A percentile compares a stretch with the other conserved stretches of the same genome.
Conservation (phyloP, 2,888 invertebrate genomes). For the Gymnosoma rotundatum region DNA sequence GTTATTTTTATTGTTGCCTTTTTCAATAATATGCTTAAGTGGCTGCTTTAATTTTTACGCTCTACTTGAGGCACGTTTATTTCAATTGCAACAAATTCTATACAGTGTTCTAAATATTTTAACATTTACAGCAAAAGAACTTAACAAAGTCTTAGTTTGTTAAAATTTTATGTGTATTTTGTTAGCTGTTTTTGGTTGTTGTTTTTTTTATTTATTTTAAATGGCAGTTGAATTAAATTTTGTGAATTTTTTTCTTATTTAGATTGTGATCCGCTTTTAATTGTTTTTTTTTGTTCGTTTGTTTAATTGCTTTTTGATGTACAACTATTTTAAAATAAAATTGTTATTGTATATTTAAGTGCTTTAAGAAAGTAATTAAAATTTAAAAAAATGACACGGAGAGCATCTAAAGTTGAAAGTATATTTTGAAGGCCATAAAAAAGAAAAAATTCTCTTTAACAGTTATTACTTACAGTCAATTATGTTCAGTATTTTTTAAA, state of each 20-base stretch:
- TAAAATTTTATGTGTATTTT: slow-evolving; percentile 10
- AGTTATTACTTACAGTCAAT: no score
- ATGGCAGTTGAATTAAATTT: slow-evolving; percentile 14
- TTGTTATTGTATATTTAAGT: not conserved
- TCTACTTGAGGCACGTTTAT: slow-evolving; percentile 70
- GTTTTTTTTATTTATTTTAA: slow-evolving; percentile 30
- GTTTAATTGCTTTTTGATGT: not conserved
- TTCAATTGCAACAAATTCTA: slow-evolving; percentile 55
- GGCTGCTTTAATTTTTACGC: slow-evolving; percentile 71
- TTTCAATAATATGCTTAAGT: slow-evolving; percentile 48
- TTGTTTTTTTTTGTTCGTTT: not conserved
- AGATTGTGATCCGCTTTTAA: not conserved
- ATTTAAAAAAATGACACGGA: no score
- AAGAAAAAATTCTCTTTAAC: not conserved
- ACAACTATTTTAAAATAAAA: not conserved
- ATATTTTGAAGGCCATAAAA: not conserved
- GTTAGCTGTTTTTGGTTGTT: not conserved
- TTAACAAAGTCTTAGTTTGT: slow-evolving; percentile 28
- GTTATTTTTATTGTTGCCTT: slow-evolving; percentile 20
- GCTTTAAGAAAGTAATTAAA: not conserved
- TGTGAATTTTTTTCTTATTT: not conserved
- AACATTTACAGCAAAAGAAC: slow-evolving; percentile 20
- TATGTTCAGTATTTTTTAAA: no score
- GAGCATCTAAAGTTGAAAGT: no score
- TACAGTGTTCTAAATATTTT: slow-evolving; percentile 5